Percentiles rank a stretch among this genome's conserved stretches.
Evolutionary conservation across 2,797 vertebrate species (phyloP).

Genomic region (Rhadinocentrus ornatus): DNA sequence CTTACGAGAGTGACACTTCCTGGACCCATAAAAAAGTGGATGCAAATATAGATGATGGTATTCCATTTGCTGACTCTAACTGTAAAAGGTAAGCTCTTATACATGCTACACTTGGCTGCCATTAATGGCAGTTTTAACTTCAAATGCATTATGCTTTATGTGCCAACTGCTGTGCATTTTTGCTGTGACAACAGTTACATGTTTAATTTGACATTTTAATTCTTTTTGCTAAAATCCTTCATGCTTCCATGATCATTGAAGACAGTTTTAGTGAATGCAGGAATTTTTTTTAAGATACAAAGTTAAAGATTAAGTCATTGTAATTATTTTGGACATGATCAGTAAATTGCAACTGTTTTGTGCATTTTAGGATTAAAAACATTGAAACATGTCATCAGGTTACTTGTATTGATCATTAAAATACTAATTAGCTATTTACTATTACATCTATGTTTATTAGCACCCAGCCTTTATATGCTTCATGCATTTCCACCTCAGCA

Average conservation of each 20-base stretch:
- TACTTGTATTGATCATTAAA: not conserved
- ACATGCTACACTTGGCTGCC: slow-evolving; percentile 5
- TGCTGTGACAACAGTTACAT: slow-evolving; percentile 14
- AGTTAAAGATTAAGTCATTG: not conserved
- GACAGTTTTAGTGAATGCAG: not conserved
- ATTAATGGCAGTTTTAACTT: slow-evolving; percentile 9
- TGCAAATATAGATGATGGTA: not conserved
- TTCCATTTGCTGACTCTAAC: slow-evolving; percentile 4
- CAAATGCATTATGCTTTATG: not conserved
- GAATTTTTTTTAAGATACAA: not conserved
- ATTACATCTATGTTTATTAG: not conserved
- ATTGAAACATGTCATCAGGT: not conserved
- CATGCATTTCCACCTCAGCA: not conserved
- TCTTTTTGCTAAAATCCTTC: not conserved
- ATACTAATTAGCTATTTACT: not conserved
- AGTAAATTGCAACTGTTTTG: not conserved
- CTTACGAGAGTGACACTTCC: slow-evolving; percentile 27
- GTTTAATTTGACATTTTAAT: not conserved
- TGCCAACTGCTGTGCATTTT: not conserved
- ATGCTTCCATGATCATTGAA: not conserved
- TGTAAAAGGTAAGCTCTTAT: slow-evolving; percentile 23
- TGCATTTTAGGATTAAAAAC: not conserved
- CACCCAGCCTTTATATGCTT: not conserved
- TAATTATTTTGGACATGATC: not conserved
- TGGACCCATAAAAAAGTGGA: slow-evolving; percentile 13